phyloP scores from a whole-genome alignment of 2,888 invertebrate genomes.

The Mystacides longicornis region DNA sequence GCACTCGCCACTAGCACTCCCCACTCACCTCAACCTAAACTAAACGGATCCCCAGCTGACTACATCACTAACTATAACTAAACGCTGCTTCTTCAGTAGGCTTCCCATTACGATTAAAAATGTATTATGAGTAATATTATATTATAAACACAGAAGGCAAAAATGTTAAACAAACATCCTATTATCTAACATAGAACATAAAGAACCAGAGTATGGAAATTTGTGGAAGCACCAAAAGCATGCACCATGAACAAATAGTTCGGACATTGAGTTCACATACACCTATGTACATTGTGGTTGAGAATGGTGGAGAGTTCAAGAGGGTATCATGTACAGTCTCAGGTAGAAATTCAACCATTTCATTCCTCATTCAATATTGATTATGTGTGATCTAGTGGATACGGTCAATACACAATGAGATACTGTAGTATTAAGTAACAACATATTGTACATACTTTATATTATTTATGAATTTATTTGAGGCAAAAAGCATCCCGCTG shows the following conservation, averaged over 20 bases:
- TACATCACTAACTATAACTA: not conserved
- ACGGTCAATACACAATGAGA: too few relatives aligned
- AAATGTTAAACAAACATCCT: not conserved
- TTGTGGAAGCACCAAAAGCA: constrained; percentile 14
- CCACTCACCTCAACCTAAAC: not conserved
- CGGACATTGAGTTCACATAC: constrained; percentile 11
- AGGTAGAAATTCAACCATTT: too few relatives aligned
- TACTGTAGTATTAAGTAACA: too few relatives aligned
- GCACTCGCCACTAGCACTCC: not conserved
- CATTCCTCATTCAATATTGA: too few relatives aligned
- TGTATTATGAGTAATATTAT: not conserved
- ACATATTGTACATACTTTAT: too few relatives aligned
- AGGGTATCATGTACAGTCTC: too few relatives aligned
- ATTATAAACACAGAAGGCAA: not conserved
- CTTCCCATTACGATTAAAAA: not conserved
- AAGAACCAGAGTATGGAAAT: not conserved
- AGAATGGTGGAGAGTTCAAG: not conserved
- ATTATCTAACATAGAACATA: not conserved
- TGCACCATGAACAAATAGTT: constrained; percentile 9
- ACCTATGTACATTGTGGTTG: constrained; percentile 5
- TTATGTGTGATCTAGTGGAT: too few relatives aligned
- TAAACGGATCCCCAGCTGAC: not conserved
- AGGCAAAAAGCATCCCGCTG: too few relatives aligned
- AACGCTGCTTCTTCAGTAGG: not conserved
- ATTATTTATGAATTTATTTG: too few relatives aligned